These are phyloP conservation scores for Archips crataeganus DNA, from an alignment of 2,888 invertebrate genomes.

Conservation along the genomic window DNA sequence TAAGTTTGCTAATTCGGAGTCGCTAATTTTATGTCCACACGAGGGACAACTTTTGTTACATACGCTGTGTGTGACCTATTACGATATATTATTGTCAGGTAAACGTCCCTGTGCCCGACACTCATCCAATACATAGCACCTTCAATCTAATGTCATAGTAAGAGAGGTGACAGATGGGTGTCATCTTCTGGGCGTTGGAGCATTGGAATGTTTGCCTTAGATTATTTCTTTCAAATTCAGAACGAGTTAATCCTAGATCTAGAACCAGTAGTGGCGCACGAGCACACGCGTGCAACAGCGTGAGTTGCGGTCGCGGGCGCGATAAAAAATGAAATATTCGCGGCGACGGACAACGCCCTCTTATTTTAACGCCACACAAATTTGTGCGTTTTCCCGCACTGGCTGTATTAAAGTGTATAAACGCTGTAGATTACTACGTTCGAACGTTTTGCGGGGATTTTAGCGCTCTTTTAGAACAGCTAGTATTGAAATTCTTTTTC, in stretches of 20 bases:
- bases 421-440: slow-evolving; percentile 15
- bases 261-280: slow-evolving; percentile 55
- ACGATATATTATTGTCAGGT: too few species aligned
- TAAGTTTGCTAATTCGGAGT: too few species aligned
- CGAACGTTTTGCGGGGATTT: slow-evolving; percentile 27
- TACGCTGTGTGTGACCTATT: too few species aligned
- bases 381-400: slow-evolving; percentile 36
- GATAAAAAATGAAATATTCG: slow-evolving; percentile 85
- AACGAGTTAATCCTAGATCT: slow-evolving; percentile 19
- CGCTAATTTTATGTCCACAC: too few species aligned
- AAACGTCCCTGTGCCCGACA: too few species aligned
- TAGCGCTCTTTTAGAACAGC: background rate
- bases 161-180: too few species aligned
- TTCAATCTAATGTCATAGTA: too few species aligned
- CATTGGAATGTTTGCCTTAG: too few species aligned
- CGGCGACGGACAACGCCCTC: slow-evolving; percentile 71
- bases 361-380: slow-evolving; percentile 64
- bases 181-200: too few species aligned
- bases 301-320: slow-evolving; percentile 80
- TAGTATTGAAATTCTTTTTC: background rate
- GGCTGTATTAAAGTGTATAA: slow-evolving; percentile 36
- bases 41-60: too few species aligned
- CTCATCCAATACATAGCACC: too few species aligned
- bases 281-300: slow-evolving; percentile 77
- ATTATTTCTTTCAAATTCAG: background rate